Conservation (phyloP, 2,888 invertebrate species). For the Auanema sp. region DNA sequence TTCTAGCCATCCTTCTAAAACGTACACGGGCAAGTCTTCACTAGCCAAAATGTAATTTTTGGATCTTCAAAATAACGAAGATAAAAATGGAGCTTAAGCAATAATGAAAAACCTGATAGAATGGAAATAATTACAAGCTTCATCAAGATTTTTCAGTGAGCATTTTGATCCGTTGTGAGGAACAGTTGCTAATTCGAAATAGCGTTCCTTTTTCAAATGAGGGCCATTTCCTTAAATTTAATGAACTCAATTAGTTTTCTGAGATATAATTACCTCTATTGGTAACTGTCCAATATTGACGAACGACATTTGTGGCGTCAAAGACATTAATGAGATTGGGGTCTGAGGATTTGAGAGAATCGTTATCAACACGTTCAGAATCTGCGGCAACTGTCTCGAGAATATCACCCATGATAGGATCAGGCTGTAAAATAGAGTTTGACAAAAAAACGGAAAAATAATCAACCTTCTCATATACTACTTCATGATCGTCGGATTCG, state of each 20-base stretch:
- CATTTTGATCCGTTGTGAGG: slow-evolving; percentile 18
- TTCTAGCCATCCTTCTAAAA: slow-evolving; percentile 18
- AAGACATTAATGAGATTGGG: slow-evolving; percentile 2
- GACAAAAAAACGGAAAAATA: neutral
- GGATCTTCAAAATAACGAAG: slow-evolving; percentile 2
- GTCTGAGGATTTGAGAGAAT: neutral
- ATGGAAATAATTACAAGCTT: slow-evolving; percentile 17
- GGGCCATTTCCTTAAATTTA: slow-evolving; percentile 8
- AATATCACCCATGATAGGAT: slow-evolving; percentile 13
- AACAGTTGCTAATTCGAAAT: slow-evolving; percentile 20
- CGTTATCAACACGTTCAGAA: slow-evolving; percentile 6
- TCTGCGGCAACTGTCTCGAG: slow-evolving; percentile 14
- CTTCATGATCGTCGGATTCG: slow-evolving; percentile 10
- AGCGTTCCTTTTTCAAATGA: slow-evolving; percentile 11
- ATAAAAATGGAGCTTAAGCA: neutral
- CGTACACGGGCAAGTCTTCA: slow-evolving; percentile 17
- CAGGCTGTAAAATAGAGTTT: slow-evolving; percentile 5
- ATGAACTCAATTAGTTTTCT: slow-evolving; percentile 2
- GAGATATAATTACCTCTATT: slow-evolving; percentile 10
- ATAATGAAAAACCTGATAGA: slow-evolving; percentile 5
- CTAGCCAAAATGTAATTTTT: slow-evolving; percentile 15
- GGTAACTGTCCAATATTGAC: slow-evolving; percentile 11
- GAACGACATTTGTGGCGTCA: slow-evolving; percentile 1
- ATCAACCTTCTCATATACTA: slow-evolving; percentile 6
- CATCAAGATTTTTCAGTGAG: slow-evolving; percentile 14